Evolutionary conservation across 2,113 vertebrate genomes (phyloP).

Genomic region (Antennarius striatus): DNA sequence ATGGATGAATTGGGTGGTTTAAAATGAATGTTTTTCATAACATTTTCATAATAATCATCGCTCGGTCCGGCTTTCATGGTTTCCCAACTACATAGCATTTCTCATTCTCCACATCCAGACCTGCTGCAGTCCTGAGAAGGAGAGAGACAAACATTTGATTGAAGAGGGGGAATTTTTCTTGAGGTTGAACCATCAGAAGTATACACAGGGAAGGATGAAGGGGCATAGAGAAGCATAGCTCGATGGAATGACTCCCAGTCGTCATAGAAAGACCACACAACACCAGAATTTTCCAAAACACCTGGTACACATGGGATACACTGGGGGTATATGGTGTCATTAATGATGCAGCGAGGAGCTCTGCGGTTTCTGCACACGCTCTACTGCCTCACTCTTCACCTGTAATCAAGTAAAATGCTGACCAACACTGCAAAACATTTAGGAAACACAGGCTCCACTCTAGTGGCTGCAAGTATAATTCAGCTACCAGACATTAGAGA

Average conservation of each 20-base stretch:
- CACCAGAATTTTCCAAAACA: constrained; percentile 50
- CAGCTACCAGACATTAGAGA: too few relatives aligned
- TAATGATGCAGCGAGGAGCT: constrained; percentile 19
- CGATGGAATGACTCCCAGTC: constrained; percentile 56
- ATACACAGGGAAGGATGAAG: constrained; percentile 58
- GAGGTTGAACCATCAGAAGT: constrained; percentile 54
- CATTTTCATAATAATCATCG: too few relatives aligned
- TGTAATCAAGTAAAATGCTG: constrained; percentile 8
- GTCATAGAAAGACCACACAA: constrained; percentile 50
- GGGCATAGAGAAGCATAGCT: constrained; percentile 39
- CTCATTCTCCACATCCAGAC: constrained; percentile 31
- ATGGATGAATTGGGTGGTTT: constrained; percentile 4
- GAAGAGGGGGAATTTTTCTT: constrained; percentile 44
- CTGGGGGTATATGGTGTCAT: constrained; percentile 16
- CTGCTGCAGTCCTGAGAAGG: constrained; percentile 19
- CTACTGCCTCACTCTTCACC: constrained; percentile 20
- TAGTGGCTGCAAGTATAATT: too few relatives aligned
- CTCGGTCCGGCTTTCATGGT: neutral
- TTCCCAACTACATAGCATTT: constrained; percentile 21
- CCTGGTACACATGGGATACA: constrained; percentile 24
- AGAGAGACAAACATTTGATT: constrained; percentile 22
- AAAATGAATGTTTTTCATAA: too few relatives aligned
- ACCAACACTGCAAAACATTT: too few relatives aligned
- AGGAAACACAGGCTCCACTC: too few relatives aligned
- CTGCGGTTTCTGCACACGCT: too few relatives aligned